Conservation (phyloP, 2,888 invertebrate species). For the Trichopria drosophilae region DNA sequence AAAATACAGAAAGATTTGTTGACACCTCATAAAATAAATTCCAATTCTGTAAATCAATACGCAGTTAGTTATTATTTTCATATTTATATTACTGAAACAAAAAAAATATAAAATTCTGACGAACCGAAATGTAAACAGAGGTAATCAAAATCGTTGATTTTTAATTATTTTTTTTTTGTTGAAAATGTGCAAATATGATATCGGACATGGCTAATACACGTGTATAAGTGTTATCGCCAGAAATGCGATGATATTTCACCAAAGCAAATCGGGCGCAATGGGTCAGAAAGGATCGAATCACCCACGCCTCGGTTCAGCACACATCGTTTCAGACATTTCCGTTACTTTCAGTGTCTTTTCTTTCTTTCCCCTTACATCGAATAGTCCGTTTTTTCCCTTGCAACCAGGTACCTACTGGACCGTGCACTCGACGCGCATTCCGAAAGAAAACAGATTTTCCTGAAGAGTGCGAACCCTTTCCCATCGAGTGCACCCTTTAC, state of each 20-base stretch:
- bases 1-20: no score
- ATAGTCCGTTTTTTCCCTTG: slow-evolving; percentile 16
- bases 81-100: background rate
- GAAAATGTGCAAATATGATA: no score
- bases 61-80: background rate
- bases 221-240: no score
- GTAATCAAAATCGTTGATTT: background rate
- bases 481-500: no score
- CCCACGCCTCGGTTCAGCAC: slow-evolving; percentile 42
- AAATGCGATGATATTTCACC: slow-evolving; percentile 46
- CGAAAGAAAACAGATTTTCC: no score
- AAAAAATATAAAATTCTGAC: background rate
- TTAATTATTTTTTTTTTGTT: no score
- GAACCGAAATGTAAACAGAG: background rate
- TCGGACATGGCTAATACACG: no score
- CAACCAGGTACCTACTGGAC: slow-evolving; percentile 47
- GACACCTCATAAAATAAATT: background rate
- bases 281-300: slow-evolving; percentile 53
- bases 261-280: slow-evolving; percentile 50
- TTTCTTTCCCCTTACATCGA: slow-evolving; percentile 14
- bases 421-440: no score
- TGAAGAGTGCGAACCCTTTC: no score
- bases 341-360: slow-evolving; percentile 10
- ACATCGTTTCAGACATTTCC: no score
- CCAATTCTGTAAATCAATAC: background rate